Evolutionary conservation across 2,888 invertebrate species (phyloP), one percentile per base, ranked within the genome.

Genomic region (Pachydiplax longipennis): DNA sequence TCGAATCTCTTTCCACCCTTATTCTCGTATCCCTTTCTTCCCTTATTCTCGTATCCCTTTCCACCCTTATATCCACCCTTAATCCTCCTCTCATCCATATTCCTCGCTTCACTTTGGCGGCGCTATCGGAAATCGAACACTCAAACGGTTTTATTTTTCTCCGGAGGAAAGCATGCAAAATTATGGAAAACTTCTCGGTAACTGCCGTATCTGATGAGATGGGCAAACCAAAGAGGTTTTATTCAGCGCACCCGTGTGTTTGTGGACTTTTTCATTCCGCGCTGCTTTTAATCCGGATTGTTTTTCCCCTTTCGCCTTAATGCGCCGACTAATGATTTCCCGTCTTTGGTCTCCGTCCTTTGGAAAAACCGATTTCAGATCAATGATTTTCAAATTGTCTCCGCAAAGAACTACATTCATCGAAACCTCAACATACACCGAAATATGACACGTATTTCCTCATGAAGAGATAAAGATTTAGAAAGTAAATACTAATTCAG

Each of bases 171-270:
- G 61, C 37, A 65, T 87, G 87, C 31, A 87, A 87, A 87, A 61
- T 87, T 87, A 87, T 65, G 87, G 87, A 61, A 87, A 18, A 58
- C 87, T 61, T 61, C 61, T 87, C 61, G 87, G 37, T 61, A 37
- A 87, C 87, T 87, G 87, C 40, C 87, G 65, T 87, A 61, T 87
- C 87, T 87, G 87, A 87, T 87, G 65, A 87, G 87, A 87, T 87
- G 61, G 25, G 73, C 22, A 73, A 53, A 53, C 53, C 18, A 18
- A 3, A 53, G 18, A 18, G 53, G 53, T 15, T 15, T 53, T 44
- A 65, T 65, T 65, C 65, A 22, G 25, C 73, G 13, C 73, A 31
- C 31, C 31, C 22, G 31, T 65, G 44, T 6, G 44, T 44, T 44
- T 53, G 15, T 53, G 53, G 48, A 48, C 5, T 48, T 48, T 48